Conservation (phyloP, 2,113 vertebrate species). For the Benthochromis sp. region DNA sequence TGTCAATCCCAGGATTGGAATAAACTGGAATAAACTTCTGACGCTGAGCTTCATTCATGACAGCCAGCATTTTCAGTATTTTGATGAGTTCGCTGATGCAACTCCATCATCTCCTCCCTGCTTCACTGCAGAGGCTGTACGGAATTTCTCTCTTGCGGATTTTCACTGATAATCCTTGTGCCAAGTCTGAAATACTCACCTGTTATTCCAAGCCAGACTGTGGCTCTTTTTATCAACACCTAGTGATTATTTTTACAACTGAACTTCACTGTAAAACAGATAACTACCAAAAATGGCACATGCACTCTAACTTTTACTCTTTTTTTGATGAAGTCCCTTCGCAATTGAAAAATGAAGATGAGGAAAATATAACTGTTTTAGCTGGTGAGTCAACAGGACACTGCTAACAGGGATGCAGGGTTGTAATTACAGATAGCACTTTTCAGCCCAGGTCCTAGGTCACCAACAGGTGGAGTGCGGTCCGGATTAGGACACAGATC, state of each 20-base stretch:
- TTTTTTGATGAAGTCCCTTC: neutral
- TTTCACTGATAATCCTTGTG: neutral
- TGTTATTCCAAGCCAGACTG: neutral
- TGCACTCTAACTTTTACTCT: neutral
- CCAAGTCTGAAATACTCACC: neutral
- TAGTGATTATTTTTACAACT: neutral
- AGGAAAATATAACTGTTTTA: neutral
- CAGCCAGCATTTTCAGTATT: neutral
- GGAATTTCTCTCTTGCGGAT: neutral
- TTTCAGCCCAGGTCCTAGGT: neutral
- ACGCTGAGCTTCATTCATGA: neutral
- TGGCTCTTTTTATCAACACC: neutral
- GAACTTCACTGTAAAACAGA: neutral
- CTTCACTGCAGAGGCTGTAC: neutral
- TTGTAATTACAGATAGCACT: neutral
- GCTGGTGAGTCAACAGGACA: neutral
- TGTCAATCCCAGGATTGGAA: neutral
- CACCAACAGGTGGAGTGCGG: rapidly evolving
- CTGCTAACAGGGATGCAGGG: neutral
- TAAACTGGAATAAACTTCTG: neutral
- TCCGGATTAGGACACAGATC: neutral
- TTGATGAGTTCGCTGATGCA: neutral
- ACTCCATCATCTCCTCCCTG: neutral
- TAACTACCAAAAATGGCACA: neutral
- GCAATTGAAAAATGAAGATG: neutral